Conservation (phyloP, 2,888 invertebrate genomes). For the Lithophane leautieri region DNA sequence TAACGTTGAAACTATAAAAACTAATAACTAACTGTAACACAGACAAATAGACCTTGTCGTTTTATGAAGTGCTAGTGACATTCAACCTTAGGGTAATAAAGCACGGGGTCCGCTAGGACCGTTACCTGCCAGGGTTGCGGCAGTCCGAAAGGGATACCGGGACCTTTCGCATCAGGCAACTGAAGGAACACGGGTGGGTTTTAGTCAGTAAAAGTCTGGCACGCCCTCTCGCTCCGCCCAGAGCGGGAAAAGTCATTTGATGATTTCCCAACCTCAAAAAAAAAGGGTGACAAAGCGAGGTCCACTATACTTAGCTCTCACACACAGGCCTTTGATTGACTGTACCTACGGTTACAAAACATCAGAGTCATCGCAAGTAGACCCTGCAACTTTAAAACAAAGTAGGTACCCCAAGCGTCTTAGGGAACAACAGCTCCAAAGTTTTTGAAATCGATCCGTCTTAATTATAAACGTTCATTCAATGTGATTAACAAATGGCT, state of each 20-base stretch:
- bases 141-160: too few relatives aligned
- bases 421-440: conserved; percentile 51
- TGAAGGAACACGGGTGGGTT: too few relatives aligned
- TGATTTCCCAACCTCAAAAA: too few relatives aligned
- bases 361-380: conserved; percentile 34
- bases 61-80: background rate
- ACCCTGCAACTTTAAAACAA: conserved; percentile 48
- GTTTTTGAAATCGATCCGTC: conserved; percentile 65
- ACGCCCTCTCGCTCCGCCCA: too few relatives aligned
- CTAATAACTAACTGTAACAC: background rate
- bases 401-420: conserved; percentile 38
- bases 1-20: too few relatives aligned
- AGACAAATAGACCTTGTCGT: background rate
- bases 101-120: too few relatives aligned
- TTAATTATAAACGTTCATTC: conserved; percentile 65
- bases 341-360: conserved; percentile 5
- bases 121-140: too few relatives aligned
- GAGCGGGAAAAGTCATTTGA: too few relatives aligned
- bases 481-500: conserved; percentile 67
- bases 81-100: background rate
- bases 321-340: conserved; percentile 1
- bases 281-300: too few relatives aligned
- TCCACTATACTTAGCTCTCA: background rate
- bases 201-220: too few relatives aligned
- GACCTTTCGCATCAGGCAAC: too few relatives aligned